Percentiles rank a stretch among this genome's conserved stretches.
These are phyloP conservation scores for Danionella cerebrum DNA, from an alignment of 2,113 vertebrate genomes.

Conservation along the genomic window DNA sequence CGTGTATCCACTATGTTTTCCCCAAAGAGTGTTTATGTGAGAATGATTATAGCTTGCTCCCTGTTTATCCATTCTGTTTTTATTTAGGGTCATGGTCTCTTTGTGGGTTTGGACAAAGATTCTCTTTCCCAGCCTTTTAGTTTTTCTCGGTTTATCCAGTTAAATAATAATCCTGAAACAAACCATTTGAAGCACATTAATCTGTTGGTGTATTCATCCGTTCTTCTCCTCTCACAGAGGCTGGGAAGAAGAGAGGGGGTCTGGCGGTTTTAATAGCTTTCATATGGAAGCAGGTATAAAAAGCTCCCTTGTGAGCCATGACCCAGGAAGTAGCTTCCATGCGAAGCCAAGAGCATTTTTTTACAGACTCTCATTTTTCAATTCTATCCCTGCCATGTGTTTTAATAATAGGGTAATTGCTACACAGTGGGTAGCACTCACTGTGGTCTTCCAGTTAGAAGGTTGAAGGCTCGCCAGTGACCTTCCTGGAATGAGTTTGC, in stretches of 20 bases:
- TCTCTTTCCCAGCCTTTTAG: conserved; percentile 64
- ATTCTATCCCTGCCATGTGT: too few species aligned
- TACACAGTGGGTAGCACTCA: too few species aligned
- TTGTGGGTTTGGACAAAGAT: conserved; percentile 68
- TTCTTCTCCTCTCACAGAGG: conserved; percentile 55
- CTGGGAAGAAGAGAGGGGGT: conserved; percentile 48
- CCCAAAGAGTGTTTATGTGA: conserved; percentile 52
- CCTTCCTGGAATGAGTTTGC: too few species aligned
- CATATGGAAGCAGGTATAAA: conserved; percentile 60
- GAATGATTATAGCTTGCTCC: conserved; percentile 62
- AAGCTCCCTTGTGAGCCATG: conserved; percentile 27
- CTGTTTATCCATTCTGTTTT: conserved; percentile 58
- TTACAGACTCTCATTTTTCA: conserved; percentile 45
- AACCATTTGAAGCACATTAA: conserved; percentile 52
- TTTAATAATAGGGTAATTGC: too few species aligned
- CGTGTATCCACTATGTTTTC: neutral
- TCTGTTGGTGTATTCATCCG: too few species aligned
- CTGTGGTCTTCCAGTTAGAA: too few species aligned
- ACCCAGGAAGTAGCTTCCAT: conserved; percentile 50
- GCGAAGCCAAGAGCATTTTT: conserved; percentile 56
- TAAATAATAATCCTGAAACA: conserved; percentile 65
- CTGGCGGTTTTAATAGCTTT: conserved; percentile 58
- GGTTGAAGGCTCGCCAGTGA: too few species aligned
- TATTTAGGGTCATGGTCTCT: conserved; percentile 59
- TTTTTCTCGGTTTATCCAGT: conserved; percentile 40